Evolutionary conservation across 2,888 invertebrate genomes (phyloP).

Genomic region (Tupiocoris notatus): DNA sequence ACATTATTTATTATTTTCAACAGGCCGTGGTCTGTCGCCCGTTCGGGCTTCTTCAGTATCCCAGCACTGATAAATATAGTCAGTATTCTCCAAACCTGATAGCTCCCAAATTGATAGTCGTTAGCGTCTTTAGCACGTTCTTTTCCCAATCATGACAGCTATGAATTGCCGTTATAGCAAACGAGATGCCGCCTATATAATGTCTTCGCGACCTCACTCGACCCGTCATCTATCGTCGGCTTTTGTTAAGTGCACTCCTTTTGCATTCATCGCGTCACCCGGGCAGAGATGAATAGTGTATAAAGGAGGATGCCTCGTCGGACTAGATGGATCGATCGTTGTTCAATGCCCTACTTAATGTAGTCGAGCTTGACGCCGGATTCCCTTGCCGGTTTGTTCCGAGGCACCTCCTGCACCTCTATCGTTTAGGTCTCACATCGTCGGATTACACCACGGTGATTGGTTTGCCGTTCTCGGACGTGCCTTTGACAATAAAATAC

Average conservation of each 20-base stretch:
- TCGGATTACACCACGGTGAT: neutral
- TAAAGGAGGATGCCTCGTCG: too few species aligned
- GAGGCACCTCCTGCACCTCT: too few species aligned
- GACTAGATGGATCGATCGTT: conserved; percentile 19
- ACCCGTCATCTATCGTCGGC: neutral
- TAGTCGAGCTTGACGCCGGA: conserved; percentile 11
- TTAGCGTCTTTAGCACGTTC: neutral
- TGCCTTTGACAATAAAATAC: conserved; percentile 31
- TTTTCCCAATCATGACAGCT: neutral
- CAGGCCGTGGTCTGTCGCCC: too few species aligned
- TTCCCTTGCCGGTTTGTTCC: too few species aligned
- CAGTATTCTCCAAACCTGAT: neutral
- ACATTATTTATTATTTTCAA: too few species aligned
- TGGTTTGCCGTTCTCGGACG: conserved; percentile 26
- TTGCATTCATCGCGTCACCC: neutral
- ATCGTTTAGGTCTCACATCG: neutral
- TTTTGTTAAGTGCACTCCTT: neutral
- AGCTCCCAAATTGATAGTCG: neutral
- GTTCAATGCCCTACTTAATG: conserved; percentile 9
- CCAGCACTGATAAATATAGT: neutral
- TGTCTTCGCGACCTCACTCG: too few species aligned
- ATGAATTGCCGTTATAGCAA: too few species aligned
- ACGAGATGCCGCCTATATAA: too few species aligned
- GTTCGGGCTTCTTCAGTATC: too few species aligned
- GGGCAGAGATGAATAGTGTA: conserved; percentile 9